phyloP scores from a whole-genome alignment of 2,888 invertebrate species.

The Bhutanitis thaidina region DNA sequence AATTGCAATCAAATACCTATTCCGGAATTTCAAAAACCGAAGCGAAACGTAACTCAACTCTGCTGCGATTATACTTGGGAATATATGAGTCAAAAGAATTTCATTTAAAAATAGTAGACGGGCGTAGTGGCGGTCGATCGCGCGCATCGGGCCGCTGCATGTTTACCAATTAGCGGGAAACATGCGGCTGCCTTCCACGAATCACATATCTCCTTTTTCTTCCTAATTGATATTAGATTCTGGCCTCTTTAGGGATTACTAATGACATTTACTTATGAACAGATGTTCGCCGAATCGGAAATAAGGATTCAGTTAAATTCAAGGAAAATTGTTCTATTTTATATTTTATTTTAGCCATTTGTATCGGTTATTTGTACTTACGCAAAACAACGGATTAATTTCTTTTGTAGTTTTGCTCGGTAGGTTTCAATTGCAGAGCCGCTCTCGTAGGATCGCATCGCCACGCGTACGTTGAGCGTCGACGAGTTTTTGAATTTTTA shows the following conservation, averaged over 20 bases:
- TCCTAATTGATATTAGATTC: conserved; percentile 51
- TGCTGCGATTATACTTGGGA: conserved; percentile 54
- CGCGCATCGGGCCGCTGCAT: conserved; percentile 52
- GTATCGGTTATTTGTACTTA: not conserved
- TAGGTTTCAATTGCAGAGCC: conserved; percentile 71
- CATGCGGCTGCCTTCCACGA: conserved; percentile 33
- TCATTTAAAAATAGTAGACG: conserved; percentile 66
- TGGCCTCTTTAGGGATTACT: conserved; percentile 38
- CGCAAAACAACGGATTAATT: not conserved
- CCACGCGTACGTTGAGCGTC: conserved; percentile 63
- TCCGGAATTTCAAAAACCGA: conserved; percentile 49
- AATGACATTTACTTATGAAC: conserved; percentile 24
- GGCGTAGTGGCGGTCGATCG: conserved; percentile 41
- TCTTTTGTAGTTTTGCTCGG: not conserved
- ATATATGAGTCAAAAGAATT: conserved; percentile 68
- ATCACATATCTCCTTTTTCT: conserved; percentile 39
- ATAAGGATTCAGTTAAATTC: conserved; percentile 22
- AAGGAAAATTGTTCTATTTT: conserved; percentile 37
- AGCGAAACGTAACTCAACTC: conserved; percentile 40
- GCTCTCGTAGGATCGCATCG: conserved; percentile 67
- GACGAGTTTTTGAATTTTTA: conserved; percentile 81
- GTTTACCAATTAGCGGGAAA: conserved; percentile 62
- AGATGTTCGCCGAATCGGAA: conserved; percentile 27
- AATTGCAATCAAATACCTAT: conserved; percentile 63
- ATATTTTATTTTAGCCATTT: no score